Base-by-base conservation (phyloP, 2,113 vertebrate species). In the Himantopus leucocephalus region DNA sequence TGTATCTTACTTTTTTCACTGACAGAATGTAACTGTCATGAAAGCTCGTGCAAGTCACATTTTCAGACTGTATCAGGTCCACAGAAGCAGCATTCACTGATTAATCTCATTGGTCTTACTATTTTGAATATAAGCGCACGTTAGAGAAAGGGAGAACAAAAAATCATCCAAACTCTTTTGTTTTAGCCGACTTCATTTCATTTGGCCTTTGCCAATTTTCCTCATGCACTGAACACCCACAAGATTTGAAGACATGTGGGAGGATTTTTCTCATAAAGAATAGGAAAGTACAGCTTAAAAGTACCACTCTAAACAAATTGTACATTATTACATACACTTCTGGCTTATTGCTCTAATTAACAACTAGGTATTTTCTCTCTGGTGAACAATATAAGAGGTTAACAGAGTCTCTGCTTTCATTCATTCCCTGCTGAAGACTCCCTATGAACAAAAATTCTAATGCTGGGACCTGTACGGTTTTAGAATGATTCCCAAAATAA, bases 21-120 rank as follows among this genome's bases (percentile, higher is more conserved):
- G 90, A 91, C 48, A 95, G 50, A 56, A 83, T 16, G 32, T 67
- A 96, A 80, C 60, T 91, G 62, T 76, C 74, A 90, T 60, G 81
- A 94, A 82, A 85, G 55, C 73, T 92, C 88, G 48, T 70, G 56
- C 45, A 96, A 92, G 76, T 93, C 43, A 77, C 35, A 64, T 95
- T 96, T 94, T 43, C 70, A 96, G 94, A 95, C 8, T 55, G 34
- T 53, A 91, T 64, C 39, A 92, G 91, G 67, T 88, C 62, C 76
- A 81, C 39, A 94, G 78, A 95, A 97, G 93, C 27, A 27, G 35
- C 43, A 95, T 93, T 94, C 95, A 82, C 29, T 93, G 92, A 91
- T 95, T 96, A 81, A 83, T 88, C 17, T 82, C 6, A 6, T 83
- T 91, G 14, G 53, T 68, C 27, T 32, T 45, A 16, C 26, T 88